Evolutionary conservation across 2,888 invertebrate species (phyloP), one percentile per base, ranked within the genome.

Genomic region (Troides oblongomaculatus): DNA sequence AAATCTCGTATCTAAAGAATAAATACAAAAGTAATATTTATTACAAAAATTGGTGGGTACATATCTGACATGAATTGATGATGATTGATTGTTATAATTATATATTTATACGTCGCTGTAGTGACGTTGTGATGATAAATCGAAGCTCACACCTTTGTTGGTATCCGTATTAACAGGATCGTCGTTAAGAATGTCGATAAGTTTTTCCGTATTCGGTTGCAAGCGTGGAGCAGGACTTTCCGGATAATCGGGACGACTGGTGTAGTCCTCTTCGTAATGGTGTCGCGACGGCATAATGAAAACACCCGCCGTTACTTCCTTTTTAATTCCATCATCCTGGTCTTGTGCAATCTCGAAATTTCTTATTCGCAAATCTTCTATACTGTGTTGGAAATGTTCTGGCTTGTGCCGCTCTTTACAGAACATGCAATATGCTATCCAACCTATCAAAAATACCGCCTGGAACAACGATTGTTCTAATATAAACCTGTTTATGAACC

Each of bases 351-450:
- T 69, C 64, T 86, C 74, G 36, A 80, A 72, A 72, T 88, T 88
- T 68, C 76, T 84, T 17, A 79, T 80, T 63, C 84, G 77, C 23
- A 91, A 67, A 73, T 92, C 91, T 0, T 84, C 75, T 73, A 92
- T 87, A 30, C 84, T 81, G 74, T 85, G 85, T 30, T 90, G 91
- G 69, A 82, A 81, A 23, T 66, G 72, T 69, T 89, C 88, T 0
- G 88, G 84, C 71, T 87, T 90, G 74, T 88, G 89, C 36, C 85
- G 81, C 71, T 92, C 92, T 68, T 84, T 84, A 70, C 85, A 78
- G 75, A 92, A 92, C 90, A 92, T 88, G 76, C 90, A 91, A 78
- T 87, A 92, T 6, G 87, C 83, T 78, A 92, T 86, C 89, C 89
- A 92, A 56, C 77, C 77, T 39, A 90, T 69, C 53, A 90, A 84